A percentile compares a stretch with the other conserved stretches of the same genome.
Conservation (phyloP, 2,797 vertebrate genomes). For the Peromyscus aztecus region DNA sequence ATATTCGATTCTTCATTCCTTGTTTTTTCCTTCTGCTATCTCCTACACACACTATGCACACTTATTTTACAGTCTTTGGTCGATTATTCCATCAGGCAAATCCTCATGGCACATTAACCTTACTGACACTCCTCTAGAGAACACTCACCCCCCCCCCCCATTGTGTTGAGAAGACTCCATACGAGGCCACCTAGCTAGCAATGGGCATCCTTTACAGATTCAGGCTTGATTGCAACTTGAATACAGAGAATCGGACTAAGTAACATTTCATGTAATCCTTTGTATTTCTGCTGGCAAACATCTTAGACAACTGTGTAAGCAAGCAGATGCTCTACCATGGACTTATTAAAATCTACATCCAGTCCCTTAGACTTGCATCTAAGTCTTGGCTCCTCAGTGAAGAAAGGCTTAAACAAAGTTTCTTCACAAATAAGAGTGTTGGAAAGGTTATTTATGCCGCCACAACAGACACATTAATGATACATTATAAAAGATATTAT, state of each 20-base stretch:
- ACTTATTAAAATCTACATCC: not conserved
- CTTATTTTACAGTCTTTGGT: slow-evolving; percentile 11
- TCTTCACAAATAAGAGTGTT: slow-evolving; percentile 18
- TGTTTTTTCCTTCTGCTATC: not conserved
- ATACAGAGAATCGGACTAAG: not conserved
- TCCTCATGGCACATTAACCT: not conserved
- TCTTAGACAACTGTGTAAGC: not conserved
- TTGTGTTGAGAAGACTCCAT: not conserved
- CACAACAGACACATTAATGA: not conserved
- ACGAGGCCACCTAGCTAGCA: not conserved
- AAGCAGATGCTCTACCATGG: not conserved
- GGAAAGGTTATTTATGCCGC: slow-evolving; percentile 14
- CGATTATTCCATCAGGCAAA: not conserved
- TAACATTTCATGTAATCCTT: not conserved
- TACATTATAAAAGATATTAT: not conserved
- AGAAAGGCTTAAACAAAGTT: not conserved
- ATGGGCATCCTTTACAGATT: not conserved
- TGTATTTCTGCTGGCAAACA: not conserved
- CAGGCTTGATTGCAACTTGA: not conserved
- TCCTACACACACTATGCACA: not conserved
- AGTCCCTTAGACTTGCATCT: not conserved
- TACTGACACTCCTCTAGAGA: not conserved
- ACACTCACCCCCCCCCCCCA: not conserved
- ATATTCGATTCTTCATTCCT: not conserved
- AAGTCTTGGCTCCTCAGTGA: not conserved